Percentiles rank a stretch among this genome's conserved stretches.
Evolutionary conservation across 1,140 invertebrate genomes (phyloP).

Genomic region (Ericerus pela): DNA sequence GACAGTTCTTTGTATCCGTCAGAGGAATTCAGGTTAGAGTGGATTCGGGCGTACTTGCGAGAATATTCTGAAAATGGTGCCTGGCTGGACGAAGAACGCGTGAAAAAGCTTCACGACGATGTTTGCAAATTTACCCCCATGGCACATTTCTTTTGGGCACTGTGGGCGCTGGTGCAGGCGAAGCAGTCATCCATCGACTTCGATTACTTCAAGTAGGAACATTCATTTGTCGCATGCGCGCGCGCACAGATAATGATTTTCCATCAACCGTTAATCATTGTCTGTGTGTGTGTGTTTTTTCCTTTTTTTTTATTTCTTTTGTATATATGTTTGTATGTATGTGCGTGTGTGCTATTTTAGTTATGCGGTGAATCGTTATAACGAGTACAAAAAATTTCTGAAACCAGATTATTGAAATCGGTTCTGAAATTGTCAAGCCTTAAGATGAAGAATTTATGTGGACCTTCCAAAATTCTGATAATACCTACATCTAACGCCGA

Average conservation of each 20-base stretch:
- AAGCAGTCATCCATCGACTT: slow-evolving; percentile 84
- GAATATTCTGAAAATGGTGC: slow-evolving; percentile 37
- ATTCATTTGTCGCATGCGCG: no score
- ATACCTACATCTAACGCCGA: no score
- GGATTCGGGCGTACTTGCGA: slow-evolving; percentile 62
- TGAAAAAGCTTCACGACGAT: slow-evolving; percentile 23
- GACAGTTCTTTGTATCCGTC: slow-evolving; percentile 66
- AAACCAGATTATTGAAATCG: no score
- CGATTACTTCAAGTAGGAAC: slow-evolving; percentile 73
- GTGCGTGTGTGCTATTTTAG: background rate
- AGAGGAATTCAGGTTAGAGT: slow-evolving; percentile 61
- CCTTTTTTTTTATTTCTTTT: background rate
- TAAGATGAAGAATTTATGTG: no score
- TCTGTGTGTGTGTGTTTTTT: background rate
- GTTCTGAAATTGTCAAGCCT: no score
- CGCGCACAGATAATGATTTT: background rate
- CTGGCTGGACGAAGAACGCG: slow-evolving; percentile 7
- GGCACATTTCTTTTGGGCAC: slow-evolving; percentile 79
- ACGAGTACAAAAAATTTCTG: slow-evolving; percentile 8
- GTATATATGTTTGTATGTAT: background rate
- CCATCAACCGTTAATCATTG: background rate
- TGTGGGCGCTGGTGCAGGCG: slow-evolving; percentile 85
- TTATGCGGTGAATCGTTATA: background rate
- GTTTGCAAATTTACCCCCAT: slow-evolving; percentile 66
- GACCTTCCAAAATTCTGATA: no score